Conservation (phyloP, 2,797 vertebrate species). For the Falco biarmicus region DNA sequence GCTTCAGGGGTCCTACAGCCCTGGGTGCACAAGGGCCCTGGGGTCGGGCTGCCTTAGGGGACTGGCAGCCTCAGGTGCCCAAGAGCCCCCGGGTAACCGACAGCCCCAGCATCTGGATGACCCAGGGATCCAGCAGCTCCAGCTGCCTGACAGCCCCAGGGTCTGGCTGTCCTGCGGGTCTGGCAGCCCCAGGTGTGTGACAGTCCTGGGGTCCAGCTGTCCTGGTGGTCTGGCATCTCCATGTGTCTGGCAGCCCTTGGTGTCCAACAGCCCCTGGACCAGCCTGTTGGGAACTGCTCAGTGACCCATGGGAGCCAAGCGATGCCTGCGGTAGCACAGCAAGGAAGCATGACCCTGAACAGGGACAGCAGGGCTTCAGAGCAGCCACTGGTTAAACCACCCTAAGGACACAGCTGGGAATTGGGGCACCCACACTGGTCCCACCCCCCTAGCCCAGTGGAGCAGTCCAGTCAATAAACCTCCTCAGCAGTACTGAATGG, state of each 20-base stretch:
- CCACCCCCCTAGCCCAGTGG: not conserved
- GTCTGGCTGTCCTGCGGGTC: not conserved
- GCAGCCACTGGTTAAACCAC: not conserved
- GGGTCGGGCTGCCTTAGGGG: not conserved
- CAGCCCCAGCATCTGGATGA: not conserved
- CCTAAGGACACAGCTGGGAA: not conserved
- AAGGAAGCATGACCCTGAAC: not conserved
- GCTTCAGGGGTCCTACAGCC: not conserved
- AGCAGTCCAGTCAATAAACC: not conserved
- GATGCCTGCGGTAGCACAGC: not conserved
- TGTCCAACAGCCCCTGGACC: not conserved
- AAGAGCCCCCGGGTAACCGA: not conserved
- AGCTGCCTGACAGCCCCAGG: not conserved
- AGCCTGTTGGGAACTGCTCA: not conserved
- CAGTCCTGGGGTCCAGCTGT: not conserved
- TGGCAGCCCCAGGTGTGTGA: not conserved
- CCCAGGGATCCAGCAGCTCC: not conserved
- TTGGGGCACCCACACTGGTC: accelerated
- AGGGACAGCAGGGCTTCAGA: not conserved
- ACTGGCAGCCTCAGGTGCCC: not conserved
- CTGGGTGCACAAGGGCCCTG: not conserved
- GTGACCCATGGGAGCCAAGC: not conserved
- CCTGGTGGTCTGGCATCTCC: not conserved
- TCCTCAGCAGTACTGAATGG: not conserved
- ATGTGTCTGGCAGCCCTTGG: accelerated